Percentiles rank a stretch among this genome's conserved stretches.
Conservation (phyloP, 64 coral and sea anemone genomes). For the Catalaphyllia jardinei region DNA sequence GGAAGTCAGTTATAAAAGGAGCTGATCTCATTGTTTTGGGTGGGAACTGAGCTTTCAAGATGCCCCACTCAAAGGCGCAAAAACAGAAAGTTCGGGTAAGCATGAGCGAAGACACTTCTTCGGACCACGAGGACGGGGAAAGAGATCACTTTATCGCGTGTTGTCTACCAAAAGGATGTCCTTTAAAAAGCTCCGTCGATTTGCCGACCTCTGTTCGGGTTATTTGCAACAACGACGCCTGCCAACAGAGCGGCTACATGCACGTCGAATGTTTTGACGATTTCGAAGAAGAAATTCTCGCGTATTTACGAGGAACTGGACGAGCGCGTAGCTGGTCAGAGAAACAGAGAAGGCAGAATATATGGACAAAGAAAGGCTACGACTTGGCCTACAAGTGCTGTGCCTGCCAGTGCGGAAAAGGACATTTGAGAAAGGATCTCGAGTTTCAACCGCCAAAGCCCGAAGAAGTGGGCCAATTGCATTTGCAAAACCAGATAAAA, state of each 20-base stretch:
- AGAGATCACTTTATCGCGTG: constrained; percentile 68
- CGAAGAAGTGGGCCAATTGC: constrained; percentile 47
- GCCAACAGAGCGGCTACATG: constrained; percentile 89
- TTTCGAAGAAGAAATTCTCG: constrained; percentile 93
- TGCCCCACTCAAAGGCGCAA: constrained; percentile 90
- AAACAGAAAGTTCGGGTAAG: constrained; percentile 79
- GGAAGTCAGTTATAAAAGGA: constrained; percentile 47
- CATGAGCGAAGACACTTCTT: constrained; percentile 76
- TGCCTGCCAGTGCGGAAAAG: constrained; percentile 88
- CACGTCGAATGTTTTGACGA: constrained; percentile 93
- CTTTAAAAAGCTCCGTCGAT: constrained; percentile 73
- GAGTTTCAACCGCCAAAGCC: constrained; percentile 70
- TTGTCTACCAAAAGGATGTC: constrained; percentile 97
- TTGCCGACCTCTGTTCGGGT: constrained; percentile 83
- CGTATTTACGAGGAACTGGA: constrained; percentile 87
- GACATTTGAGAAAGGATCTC: constrained; percentile 94
- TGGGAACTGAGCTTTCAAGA: constrained; percentile 43
- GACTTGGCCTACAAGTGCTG: constrained; percentile 97
- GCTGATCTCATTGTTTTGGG: constrained; percentile 62
- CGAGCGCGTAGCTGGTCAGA: constrained; percentile 96
- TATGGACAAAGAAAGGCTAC: constrained; percentile 99
- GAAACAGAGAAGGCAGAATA: constrained; percentile 95
- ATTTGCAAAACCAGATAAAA: constrained; percentile 56
- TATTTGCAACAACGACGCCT: constrained; percentile 95
- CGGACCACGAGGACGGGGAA: constrained; percentile 77